These are phyloP conservation scores for Glyptemys insculpta DNA, from an alignment of 2,797 vertebrate species.

Conservation along the genomic window DNA sequence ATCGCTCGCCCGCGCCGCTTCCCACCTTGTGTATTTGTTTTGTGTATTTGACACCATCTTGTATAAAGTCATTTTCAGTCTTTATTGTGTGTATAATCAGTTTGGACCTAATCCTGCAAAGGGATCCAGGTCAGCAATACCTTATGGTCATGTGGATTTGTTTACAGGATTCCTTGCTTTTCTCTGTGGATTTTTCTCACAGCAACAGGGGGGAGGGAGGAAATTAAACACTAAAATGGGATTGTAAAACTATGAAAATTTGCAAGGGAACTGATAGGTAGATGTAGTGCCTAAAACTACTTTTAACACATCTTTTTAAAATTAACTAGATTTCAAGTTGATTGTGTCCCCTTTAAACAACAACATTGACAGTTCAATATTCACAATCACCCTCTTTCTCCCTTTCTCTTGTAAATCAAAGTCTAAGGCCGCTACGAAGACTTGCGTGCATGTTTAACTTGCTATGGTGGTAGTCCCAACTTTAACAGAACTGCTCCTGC, in stretches of 20 bases:
- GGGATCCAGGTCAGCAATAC: neutral
- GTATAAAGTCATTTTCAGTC: neutral
- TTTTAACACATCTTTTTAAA: neutral
- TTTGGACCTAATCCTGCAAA: neutral
- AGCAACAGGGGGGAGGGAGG: neutral
- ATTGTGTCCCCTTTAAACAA: neutral
- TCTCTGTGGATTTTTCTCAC: neutral
- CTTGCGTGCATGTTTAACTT: too few relatives aligned
- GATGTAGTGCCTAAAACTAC: neutral
- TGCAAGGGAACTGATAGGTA: neutral
- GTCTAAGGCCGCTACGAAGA: neutral
- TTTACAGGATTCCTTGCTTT: neutral
- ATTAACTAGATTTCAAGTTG: neutral
- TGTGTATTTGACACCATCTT: neutral
- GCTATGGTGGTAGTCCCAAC: rapidly evolving
- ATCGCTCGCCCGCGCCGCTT: too few relatives aligned
- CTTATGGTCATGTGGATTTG: neutral
- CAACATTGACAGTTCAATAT: neutral
- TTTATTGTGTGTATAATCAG: neutral
- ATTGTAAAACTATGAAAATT: neutral
- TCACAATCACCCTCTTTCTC: neutral
- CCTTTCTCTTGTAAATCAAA: neutral
- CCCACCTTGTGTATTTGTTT: neutral
- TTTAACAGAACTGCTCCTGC: neutral
- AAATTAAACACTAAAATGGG: neutral